A percentile compares a stretch with the other conserved stretches of the same genome.
Conservation (phyloP, 2,113 vertebrate genomes). For the Sterna hirundo region DNA sequence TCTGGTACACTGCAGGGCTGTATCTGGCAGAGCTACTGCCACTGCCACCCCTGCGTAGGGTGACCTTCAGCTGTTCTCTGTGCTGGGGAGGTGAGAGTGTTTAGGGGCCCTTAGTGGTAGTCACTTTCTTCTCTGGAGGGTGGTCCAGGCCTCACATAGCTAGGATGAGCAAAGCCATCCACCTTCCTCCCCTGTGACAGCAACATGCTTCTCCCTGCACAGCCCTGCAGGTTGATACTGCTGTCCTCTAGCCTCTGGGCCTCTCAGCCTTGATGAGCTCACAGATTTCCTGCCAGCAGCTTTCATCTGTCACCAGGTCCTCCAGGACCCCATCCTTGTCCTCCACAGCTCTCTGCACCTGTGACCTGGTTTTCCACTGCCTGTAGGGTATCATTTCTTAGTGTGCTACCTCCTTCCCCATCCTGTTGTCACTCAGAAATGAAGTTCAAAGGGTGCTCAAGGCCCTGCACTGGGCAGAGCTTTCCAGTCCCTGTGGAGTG, state of each 20-base stretch:
- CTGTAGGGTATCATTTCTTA: not conserved
- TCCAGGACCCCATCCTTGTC: not conserved
- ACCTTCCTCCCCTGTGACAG: not conserved
- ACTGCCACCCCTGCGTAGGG: not conserved
- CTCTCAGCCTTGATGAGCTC: not conserved
- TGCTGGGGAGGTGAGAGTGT: not conserved
- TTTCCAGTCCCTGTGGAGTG: not conserved
- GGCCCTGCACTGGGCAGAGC: not conserved
- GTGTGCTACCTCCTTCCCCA: not conserved
- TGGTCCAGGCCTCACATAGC: not conserved
- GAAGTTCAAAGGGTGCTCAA: not conserved
- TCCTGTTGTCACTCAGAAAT: not conserved
- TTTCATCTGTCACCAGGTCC: not conserved
- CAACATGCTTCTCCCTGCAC: not conserved
- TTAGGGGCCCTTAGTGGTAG: no score
- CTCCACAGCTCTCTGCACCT: not conserved
- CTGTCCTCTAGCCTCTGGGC: not conserved
- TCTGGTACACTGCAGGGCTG: not conserved
- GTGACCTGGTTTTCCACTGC: not conserved
- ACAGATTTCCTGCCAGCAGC: not conserved
- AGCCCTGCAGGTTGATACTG: not conserved
- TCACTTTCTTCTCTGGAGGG: not conserved
- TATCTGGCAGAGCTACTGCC: not conserved
- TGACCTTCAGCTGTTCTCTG: not conserved
- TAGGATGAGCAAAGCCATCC: not conserved